phyloP scores from a whole-genome alignment of 2,888 invertebrate species.

The Deilephila porcellus region DNA sequence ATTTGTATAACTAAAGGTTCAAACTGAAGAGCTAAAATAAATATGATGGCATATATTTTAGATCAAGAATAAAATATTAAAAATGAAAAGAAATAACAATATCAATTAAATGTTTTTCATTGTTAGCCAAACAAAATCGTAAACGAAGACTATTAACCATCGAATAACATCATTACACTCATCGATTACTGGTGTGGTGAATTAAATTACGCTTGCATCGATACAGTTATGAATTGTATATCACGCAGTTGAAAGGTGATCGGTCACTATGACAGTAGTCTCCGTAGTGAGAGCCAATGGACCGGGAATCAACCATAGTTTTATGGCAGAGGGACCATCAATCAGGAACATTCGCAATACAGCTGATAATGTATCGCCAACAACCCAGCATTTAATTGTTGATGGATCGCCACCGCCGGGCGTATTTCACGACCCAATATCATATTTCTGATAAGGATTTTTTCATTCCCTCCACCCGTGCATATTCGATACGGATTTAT shows the following conservation, averaged over 20 bases:
- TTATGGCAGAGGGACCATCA: constrained; percentile 71
- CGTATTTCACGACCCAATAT: constrained; percentile 69
- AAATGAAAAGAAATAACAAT: too few relatives aligned
- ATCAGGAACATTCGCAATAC: constrained; percentile 74
- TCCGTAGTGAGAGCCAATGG: constrained; percentile 61
- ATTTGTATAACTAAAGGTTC: too few relatives aligned
- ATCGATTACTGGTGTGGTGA: constrained; percentile 10
- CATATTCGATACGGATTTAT: constrained; percentile 83
- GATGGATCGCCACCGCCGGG: constrained; percentile 72
- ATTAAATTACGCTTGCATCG: constrained; percentile 32
- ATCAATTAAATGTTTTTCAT: too few relatives aligned
- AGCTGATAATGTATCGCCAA: constrained; percentile 78
- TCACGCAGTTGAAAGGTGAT: constrained; percentile 52
- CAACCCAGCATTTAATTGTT: constrained; percentile 80
- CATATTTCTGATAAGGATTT: constrained; percentile 61
- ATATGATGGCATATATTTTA: too few relatives aligned
- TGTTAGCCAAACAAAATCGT: background rate
- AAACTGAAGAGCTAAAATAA: too few relatives aligned
- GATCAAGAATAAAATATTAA: too few relatives aligned
- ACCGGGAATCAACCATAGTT: constrained; percentile 61
- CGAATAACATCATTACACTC: background rate
- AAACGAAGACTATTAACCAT: constrained; percentile 3
- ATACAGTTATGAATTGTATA: constrained; percentile 52
- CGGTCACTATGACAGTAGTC: constrained; percentile 71
- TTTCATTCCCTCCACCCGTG: constrained; percentile 70